phyloP scores from a whole-genome alignment of 2,113 vertebrate species.

The Noctilio leporinus region DNA sequence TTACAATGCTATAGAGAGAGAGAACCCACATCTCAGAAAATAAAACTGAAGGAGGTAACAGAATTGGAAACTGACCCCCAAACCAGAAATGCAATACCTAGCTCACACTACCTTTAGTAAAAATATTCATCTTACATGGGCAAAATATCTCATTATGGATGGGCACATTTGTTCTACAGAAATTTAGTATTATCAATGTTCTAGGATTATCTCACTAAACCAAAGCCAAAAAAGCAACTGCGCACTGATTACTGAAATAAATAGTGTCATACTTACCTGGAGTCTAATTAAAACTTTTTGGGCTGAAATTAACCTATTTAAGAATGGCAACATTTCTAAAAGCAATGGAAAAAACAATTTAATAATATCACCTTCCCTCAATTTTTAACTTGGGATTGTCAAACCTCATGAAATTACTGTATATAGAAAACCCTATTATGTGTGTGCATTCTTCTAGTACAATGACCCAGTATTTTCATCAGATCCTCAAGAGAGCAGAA shows the following conservation, averaged over 20 bases:
- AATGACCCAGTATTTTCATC: background rate
- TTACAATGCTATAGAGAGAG: background rate
- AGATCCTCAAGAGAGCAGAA: background rate
- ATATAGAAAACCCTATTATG: background rate
- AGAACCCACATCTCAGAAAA: background rate
- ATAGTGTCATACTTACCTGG: background rate
- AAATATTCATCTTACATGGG: background rate
- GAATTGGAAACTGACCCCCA: background rate
- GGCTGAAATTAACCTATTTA: constrained; percentile 11
- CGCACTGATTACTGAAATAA: background rate
- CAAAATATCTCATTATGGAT: background rate
- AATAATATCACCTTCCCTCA: background rate
- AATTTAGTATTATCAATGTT: background rate
- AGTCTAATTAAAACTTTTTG: background rate
- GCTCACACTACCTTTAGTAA: background rate
- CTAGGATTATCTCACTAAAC: background rate
- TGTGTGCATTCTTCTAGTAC: background rate
- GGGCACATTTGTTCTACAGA: background rate
- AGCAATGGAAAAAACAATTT: background rate
- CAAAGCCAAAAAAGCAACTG: background rate
- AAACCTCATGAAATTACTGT: background rate
- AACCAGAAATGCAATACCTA: background rate
- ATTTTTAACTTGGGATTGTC: background rate
- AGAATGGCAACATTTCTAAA: background rate
- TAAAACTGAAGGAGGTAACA: background rate